Base-by-base conservation (phyloP, 2,888 invertebrate species). In the Drosophila nr. medialis region DNA sequence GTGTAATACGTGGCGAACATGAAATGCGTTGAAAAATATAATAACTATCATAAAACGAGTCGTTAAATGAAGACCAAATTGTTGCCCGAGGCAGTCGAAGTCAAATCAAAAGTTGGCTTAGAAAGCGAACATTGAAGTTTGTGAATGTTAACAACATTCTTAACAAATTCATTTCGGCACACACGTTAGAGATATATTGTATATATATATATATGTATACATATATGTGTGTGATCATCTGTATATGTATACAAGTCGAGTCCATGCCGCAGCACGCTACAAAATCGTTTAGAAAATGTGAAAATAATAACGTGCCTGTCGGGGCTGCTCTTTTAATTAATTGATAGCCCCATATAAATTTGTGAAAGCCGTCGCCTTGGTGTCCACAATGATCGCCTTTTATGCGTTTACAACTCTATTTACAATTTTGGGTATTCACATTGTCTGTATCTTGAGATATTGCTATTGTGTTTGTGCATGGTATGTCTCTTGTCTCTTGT, bases 321-420 rank as follows among this genome's bases (percentile, higher is more conserved):
- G 61, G 50, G 54, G 32, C 58, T 68, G 70, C 55, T 72, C 79
- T 56, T 69, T 72, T 89, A 86, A 90, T 89, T 90, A 87, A 90
- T 87, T 87, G 87, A 90, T 87, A 78, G 77, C 56, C 75, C 63
- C 86, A 81, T 77, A 81, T 86, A 89, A 89, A 90, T 82, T 90
- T 89, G 90, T 90, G 90, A 87, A 87, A 90, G 87, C 90, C 77
- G 49, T 84, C 90, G 89, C 87, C 88, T 72, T 55, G 68, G 64
- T 65, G 69, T 59, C 60, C 75, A 90, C 89, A 89, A 90, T 80
- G 72, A 74, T 70, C 66, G 72, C 71, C 87, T 80, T 80, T 87
- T 86, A 86, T 88, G 81, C 56, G 76, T 88, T 86, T 90, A 89
- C 84, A 89, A 86, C 90, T 86, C 85, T 81, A 86, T 86, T 90